Conservation (phyloP, 2,797 vertebrate species). For the Chelidonichthys spinosus region DNA sequence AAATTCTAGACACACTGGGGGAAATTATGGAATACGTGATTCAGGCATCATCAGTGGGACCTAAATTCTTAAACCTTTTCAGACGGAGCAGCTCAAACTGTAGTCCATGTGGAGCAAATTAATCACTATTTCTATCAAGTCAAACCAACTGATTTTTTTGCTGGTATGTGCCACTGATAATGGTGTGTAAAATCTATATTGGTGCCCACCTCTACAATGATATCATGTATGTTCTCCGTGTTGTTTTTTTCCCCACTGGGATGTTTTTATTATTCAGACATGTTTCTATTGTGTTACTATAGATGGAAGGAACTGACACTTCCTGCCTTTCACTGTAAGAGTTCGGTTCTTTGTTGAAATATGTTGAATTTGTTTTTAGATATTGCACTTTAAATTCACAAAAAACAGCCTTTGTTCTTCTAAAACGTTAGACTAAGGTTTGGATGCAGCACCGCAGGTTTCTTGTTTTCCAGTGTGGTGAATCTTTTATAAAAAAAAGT, state of each 20-base stretch:
- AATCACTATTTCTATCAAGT: slow-evolving; percentile 15
- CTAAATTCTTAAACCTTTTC: slow-evolving; percentile 23
- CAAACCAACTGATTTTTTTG: slow-evolving; percentile 14
- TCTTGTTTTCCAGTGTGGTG: slow-evolving; percentile 38
- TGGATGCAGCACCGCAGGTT: slow-evolving; percentile 35
- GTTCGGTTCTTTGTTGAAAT: slow-evolving; percentile 46
- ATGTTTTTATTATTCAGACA: slow-evolving; percentile 45
- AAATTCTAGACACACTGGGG: slow-evolving; percentile 13
- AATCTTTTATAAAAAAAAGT: slow-evolving; percentile 39
- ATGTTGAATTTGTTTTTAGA: slow-evolving; percentile 35
- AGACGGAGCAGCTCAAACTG: slow-evolving; percentile 23
- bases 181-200: slow-evolving; percentile 29
- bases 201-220: slow-evolving; percentile 28
- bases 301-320: slow-evolving; percentile 37
- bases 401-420: slow-evolving; percentile 17
- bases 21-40: background rate
- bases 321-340: slow-evolving; percentile 39
- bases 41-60: slow-evolving; percentile 9
- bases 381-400: slow-evolving; percentile 66
- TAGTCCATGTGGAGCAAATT: slow-evolving; percentile 38
- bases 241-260: slow-evolving; percentile 25
- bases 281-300: slow-evolving; percentile 60
- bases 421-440: slow-evolving; percentile 21
- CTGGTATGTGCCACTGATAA: slow-evolving; percentile 12
- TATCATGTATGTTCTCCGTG: slow-evolving; percentile 28